phyloP scores from a whole-genome alignment of 1,140 invertebrate species.

The Zaprionus camerounensis region DNA sequence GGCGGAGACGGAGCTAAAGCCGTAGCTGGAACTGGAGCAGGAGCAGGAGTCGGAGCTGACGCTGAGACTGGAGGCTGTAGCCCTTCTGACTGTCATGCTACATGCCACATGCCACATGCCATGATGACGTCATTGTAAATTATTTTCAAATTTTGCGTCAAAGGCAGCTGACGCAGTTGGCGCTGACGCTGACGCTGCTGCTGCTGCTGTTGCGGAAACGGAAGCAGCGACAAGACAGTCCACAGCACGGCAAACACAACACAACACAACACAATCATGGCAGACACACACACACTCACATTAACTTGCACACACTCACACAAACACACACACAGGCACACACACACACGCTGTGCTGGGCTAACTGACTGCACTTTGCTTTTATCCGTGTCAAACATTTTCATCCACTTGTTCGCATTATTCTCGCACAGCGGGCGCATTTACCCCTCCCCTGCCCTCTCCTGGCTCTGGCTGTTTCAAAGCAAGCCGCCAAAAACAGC shows the following conservation, averaged over 20 bases:
- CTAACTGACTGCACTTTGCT: slow-evolving; percentile 56
- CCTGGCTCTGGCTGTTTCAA: slow-evolving; percentile 45
- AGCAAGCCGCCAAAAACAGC: slow-evolving; percentile 56
- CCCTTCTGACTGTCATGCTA: slow-evolving; percentile 23
- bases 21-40: slow-evolving; percentile 5
- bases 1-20: neutral
- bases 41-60: neutral
- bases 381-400: slow-evolving; percentile 78
- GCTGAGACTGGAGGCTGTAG: slow-evolving; percentile 1
- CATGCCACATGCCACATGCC: slow-evolving; percentile 31
- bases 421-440: slow-evolving; percentile 63
- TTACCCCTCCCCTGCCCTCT: neutral
- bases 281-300: slow-evolving; percentile 25
- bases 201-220: slow-evolving; percentile 56
- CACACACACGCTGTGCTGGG: neutral
- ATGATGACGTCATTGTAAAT: slow-evolving; percentile 74
- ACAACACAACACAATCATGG: slow-evolving; percentile 43
- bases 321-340: slow-evolving; percentile 6
- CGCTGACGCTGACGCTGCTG: slow-evolving; percentile 31
- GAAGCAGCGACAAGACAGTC: slow-evolving; percentile 70
- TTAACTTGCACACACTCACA: neutral
- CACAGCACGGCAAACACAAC: slow-evolving; percentile 61
- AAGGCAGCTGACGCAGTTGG: slow-evolving; percentile 53
- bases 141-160: slow-evolving; percentile 79
- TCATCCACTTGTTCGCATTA: slow-evolving; percentile 80